Conservation (phyloP, 2,113 vertebrate species). For the Rhinoptilus africanus region DNA sequence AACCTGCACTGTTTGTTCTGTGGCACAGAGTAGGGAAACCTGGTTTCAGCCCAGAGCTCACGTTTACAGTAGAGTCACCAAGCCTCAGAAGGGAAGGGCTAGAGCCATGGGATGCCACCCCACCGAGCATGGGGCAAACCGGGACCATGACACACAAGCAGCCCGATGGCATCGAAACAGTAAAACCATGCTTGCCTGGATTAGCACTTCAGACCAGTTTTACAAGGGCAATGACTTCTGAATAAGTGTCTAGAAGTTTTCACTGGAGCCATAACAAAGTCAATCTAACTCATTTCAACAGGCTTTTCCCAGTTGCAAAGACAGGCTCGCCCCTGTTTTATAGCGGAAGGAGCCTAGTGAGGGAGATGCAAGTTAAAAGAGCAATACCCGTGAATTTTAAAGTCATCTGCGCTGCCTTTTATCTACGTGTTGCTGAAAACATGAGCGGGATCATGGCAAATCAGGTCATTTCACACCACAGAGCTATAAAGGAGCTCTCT, state of each 20-base stretch:
- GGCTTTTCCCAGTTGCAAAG: neutral
- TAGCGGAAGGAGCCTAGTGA: neutral
- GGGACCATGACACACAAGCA: neutral
- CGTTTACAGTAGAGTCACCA: rapidly evolving
- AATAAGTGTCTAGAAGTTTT: neutral
- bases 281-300: neutral
- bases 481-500: neutral
- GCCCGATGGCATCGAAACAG: rapidly evolving
- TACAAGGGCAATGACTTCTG: neutral
- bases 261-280: neutral
- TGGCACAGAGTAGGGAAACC: neutral
- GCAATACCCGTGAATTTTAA: neutral
- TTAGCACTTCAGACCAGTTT: neutral
- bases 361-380: neutral
- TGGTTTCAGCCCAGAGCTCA: neutral
- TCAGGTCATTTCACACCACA: neutral
- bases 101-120: neutral
- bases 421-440: neutral
- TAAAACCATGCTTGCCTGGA: neutral
- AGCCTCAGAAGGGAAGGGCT: neutral
- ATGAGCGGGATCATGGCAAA: neutral
- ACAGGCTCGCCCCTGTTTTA: neutral
- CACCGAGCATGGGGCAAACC: rapidly evolving
- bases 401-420: neutral
- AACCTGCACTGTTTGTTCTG: neutral